Base-by-base conservation (phyloP, 2,113 vertebrate genomes). In the Grammomys surdaster region DNA sequence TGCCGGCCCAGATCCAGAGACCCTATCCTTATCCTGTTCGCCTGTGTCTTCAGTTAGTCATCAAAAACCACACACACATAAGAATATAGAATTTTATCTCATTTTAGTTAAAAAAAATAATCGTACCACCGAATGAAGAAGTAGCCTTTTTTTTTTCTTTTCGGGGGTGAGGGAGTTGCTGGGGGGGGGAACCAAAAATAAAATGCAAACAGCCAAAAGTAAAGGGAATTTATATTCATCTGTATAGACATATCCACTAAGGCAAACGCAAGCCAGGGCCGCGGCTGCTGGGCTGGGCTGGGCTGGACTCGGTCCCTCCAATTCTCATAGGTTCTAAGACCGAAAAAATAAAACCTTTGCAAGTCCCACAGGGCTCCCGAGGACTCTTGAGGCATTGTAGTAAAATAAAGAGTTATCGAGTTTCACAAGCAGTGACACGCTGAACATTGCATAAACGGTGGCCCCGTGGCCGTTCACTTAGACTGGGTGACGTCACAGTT, bases 1-100 rank as follows among this genome's bases (percentile, higher is more conserved):
- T 0, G 70, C 6, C 33, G 16, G 54, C 81, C 40, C 36, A 36
- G 12, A 31, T 54, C 54, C 85, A 13, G 33, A 1, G 54, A 40
- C 67, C 7, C 4, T 0, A 0, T 6, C 43, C 31, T 72, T 13
- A 14, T 2, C n/a, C 69, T 14, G 26, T 54, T 43, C 58, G 36
- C 36, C 31, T 33, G 13, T 6, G 24, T 56, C 80, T 60, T 7
- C 40, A 54, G 43, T 69, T 28, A 26, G 46, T 65, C 81, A 84
- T 26, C 54, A 91, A 92, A 43, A 93, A 96, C 67, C 56, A 94
- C 78, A 51, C 75, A 22, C 48, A 6, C 77, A 88, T 98, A 98
- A 94, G 97, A 99, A 99, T 97, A 99, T 97, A 98, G 97, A 98
- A 96, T 98, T 98, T 98, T 98, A 98, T 98, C 98, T 98, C 98